A percentile compares a stretch with the other conserved stretches of the same genome.
Evolutionary conservation across 1,140 invertebrate genomes (phyloP).

Genomic region (Papilio dardanus): DNA sequence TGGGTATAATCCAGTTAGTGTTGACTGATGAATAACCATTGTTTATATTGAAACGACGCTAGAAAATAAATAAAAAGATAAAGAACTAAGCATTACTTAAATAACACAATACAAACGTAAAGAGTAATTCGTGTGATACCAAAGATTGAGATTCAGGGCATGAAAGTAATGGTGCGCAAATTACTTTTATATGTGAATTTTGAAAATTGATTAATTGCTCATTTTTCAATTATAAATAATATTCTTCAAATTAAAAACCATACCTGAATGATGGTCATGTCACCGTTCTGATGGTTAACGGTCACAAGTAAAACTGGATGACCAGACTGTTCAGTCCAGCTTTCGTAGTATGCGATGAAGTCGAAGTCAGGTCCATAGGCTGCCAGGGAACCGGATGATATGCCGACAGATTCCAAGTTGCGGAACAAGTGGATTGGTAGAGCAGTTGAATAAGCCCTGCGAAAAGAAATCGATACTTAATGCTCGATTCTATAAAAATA

Average conservation of each 20-base stretch:
- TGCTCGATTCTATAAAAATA: neutral
- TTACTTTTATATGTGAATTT: too few relatives aligned
- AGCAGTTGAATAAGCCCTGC: conserved; percentile 77
- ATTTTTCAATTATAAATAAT: too few relatives aligned
- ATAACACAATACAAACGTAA: neutral
- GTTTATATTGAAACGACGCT: conserved; percentile 75
- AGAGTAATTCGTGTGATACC: too few relatives aligned
- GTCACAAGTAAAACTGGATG: conserved; percentile 80
- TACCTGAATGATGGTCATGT: conserved; percentile 81
- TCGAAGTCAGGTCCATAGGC: conserved; percentile 62
- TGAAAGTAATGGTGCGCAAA: too few relatives aligned
- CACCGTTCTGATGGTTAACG: conserved; percentile 75
- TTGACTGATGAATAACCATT: conserved; percentile 54
- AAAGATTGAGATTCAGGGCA: too few relatives aligned
- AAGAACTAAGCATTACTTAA: too few relatives aligned
- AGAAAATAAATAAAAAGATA: neutral
- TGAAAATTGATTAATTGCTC: too few relatives aligned
- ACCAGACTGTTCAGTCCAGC: conserved; percentile 81
- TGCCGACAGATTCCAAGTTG: conserved; percentile 82
- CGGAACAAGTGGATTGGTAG: conserved; percentile 87
- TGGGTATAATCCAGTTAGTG: conserved; percentile 81
- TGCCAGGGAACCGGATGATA: conserved; percentile 52
- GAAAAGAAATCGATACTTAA: conserved; percentile 12
- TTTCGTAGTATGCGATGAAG: conserved; percentile 77
- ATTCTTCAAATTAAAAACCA: neutral